A percentile compares a stretch with the other conserved stretches of the same genome.
phyloP scores from a whole-genome alignment of 2,113 vertebrate species.

The Zapornia atra region DNA sequence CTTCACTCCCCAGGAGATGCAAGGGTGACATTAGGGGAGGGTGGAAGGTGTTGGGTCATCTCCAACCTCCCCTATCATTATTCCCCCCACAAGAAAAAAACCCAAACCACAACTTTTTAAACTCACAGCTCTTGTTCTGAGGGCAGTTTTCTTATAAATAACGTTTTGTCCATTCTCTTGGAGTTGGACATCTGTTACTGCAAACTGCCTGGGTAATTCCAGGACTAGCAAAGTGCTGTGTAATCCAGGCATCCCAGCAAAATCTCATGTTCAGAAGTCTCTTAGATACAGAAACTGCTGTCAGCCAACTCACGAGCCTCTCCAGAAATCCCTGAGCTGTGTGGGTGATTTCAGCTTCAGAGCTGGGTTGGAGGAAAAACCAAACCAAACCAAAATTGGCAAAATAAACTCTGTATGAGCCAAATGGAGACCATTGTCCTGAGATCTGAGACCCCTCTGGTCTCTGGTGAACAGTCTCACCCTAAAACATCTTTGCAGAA shows the following conservation, averaged over 20 bases:
- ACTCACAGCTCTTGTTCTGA: not conserved
- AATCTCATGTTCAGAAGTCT: not conserved
- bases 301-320: not conserved
- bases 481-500: not conserved
- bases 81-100: not conserved
- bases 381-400: not conserved
- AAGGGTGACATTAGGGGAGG: not conserved
- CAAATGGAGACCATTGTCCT: not conserved
- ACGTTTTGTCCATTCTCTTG: not conserved
- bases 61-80: not conserved
- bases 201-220: not conserved
- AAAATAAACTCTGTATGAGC: not conserved
- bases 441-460: not conserved
- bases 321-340: not conserved
- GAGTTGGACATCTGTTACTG: not conserved
- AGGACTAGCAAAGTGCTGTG: not conserved
- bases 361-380: not conserved
- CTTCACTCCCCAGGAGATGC: rapidly evolving
- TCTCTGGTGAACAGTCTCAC: not conserved
- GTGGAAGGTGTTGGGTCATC: not conserved
- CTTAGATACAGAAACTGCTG: not conserved
- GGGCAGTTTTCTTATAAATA: not conserved
- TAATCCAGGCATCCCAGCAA: not conserved
- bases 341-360: not conserved
- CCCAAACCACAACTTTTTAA: not conserved